Conservation (phyloP, 2,888 invertebrate species). For the Caenorhabditis wallacei region DNA sequence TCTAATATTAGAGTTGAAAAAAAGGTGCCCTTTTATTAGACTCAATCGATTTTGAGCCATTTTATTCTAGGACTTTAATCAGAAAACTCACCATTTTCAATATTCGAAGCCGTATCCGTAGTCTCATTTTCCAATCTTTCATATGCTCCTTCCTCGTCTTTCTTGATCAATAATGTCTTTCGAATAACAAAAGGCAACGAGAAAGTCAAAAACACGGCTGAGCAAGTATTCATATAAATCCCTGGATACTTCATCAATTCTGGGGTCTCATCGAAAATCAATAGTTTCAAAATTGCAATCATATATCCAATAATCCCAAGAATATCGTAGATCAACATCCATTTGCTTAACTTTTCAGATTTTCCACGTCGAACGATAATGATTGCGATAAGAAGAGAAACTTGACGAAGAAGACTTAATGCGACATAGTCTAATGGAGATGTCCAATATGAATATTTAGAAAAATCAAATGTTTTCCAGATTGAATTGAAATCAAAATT, state of each 20-base stretch:
- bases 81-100: slow-evolving; percentile 35
- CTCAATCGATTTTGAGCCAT: too few relatives aligned
- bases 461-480: slow-evolving; percentile 32
- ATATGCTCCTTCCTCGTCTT: slow-evolving; percentile 24
- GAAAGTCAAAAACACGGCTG: slow-evolving; percentile 38
- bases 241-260: slow-evolving; percentile 46
- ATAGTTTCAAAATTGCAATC: slow-evolving; percentile 41
- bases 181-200: slow-evolving; percentile 33
- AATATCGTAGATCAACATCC: slow-evolving; percentile 23
- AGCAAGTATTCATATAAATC: slow-evolving; percentile 41
- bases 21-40: too few relatives aligned
- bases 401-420: slow-evolving; percentile 46
- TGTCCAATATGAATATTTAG: slow-evolving; percentile 46
- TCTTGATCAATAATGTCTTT: slow-evolving; percentile 23
- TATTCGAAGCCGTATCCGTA: slow-evolving; percentile 6
- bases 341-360: slow-evolving; percentile 24
- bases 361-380: slow-evolving; percentile 42
- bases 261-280: slow-evolving; percentile 52
- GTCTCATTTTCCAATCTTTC: slow-evolving; percentile 29
- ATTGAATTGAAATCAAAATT: slow-evolving; percentile 22
- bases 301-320: slow-evolving; percentile 51
- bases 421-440: slow-evolving; percentile 57
- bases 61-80: too few relatives aligned
- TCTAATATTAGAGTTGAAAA: too few relatives aligned
- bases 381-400: slow-evolving; percentile 40